Evolutionary conservation across 2,113 vertebrate genomes (phyloP).

Genomic region (Petrocephalus microphthalmus): DNA sequence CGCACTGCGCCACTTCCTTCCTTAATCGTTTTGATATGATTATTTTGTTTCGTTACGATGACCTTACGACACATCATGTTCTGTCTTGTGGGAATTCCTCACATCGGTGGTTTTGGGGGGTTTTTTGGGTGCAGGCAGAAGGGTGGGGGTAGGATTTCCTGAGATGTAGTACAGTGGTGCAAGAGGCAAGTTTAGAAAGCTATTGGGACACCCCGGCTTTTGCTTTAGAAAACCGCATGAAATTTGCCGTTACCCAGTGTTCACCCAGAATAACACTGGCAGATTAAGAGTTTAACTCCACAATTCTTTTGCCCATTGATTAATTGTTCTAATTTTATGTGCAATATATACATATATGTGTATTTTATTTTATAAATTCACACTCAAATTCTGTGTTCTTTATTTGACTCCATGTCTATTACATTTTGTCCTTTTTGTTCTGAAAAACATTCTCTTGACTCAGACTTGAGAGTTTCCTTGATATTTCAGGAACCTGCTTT

Average conservation of each 20-base stretch:
- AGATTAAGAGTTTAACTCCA: slow-evolving; percentile 56
- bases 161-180: background rate
- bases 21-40: slow-evolving; percentile 6
- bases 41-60: slow-evolving; percentile 11
- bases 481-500: slow-evolving; percentile 59
- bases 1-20: slow-evolving; percentile 27
- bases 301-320: slow-evolving; percentile 38
- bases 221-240: slow-evolving; percentile 27
- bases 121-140: background rate
- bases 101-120: background rate
- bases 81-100: background rate
- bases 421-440: slow-evolving; percentile 36
- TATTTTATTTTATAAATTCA: slow-evolving; percentile 44
- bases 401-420: slow-evolving; percentile 22
- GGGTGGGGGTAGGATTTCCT: background rate
- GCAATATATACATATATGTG: slow-evolving; percentile 54
- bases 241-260: slow-evolving; percentile 58
- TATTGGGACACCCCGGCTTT: slow-evolving; percentile 35
- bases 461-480: slow-evolving; percentile 41
- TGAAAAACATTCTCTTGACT: slow-evolving; percentile 30
- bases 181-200: background rate
- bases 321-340: slow-evolving; percentile 47
- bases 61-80: background rate
- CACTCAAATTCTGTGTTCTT: slow-evolving; percentile 31
- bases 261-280: slow-evolving; percentile 56